Conservation (phyloP, 2,888 invertebrate species). For the Erebia palarica region DNA sequence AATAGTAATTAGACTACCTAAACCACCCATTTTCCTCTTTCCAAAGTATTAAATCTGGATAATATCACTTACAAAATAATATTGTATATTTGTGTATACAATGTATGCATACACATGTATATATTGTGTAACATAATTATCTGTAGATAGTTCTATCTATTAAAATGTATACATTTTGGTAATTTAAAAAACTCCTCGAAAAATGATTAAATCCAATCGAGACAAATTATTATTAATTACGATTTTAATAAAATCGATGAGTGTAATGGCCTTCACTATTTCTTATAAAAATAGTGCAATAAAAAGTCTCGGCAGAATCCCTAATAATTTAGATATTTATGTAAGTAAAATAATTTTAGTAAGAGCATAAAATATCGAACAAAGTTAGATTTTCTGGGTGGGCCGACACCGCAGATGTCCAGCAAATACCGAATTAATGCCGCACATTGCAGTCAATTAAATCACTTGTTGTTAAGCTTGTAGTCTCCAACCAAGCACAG, state of each 20-base stretch:
- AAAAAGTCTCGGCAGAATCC: too few species aligned
- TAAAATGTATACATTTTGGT: too few species aligned
- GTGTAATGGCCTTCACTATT: background rate
- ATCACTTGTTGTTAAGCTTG: slow-evolving; percentile 59
- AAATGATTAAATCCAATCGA: background rate
- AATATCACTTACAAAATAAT: background rate
- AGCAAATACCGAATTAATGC: slow-evolving; percentile 57
- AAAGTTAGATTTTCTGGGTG: slow-evolving; percentile 32
- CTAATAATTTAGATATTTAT: too few species aligned
- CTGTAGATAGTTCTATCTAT: background rate
- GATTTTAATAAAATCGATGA: slow-evolving; percentile 4
- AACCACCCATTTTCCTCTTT: background rate
- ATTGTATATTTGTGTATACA: too few species aligned
- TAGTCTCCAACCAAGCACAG: slow-evolving; percentile 45
- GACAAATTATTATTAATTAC: background rate
- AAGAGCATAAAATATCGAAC: background rate
- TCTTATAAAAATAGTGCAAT: background rate
- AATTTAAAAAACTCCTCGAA: background rate
- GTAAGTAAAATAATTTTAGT: too few species aligned
- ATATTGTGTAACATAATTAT: background rate
- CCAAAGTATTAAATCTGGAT: background rate
- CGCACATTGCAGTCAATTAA: slow-evolving; percentile 66
- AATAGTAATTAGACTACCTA: background rate
- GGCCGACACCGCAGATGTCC: slow-evolving; percentile 37
- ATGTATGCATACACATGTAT: too few species aligned